Base-by-base conservation (phyloP, 2,113 vertebrate species). In the Myxocyprinus asiaticus region DNA sequence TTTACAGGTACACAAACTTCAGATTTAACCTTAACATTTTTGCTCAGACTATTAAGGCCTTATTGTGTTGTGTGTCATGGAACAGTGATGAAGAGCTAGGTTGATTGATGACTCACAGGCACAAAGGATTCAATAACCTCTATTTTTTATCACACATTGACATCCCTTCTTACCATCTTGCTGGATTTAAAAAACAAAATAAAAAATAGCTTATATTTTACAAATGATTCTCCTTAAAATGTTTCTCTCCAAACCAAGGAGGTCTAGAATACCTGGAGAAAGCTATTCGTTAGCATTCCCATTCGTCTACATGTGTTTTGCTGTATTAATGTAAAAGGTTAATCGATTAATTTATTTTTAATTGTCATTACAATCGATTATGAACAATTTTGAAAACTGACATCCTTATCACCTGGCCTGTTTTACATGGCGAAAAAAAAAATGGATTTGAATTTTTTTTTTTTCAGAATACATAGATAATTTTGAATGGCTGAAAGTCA, bases 71-170 rank as follows among this genome's bases (percentile, higher is more conserved):
- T 62, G 48, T 48, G 45, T 76, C 47, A 53, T 51, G 42, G 42
- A 47, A 59, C 64, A 68, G 56, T 7, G 76, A 67, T 15, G 33
- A 64, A 51, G 22, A 65, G 73, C 22, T 33, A 65, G 47, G 7
- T 4, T 65, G 73, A 76, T 64, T 22, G 62, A 76, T 76, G 65
- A 64, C 55, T 22, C 15, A 50, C 44, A 48, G 71, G 71, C 58
- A 74, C 56, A 74, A 12, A 74, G 56, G 17, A 62, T 74, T 74
- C 71, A 74, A 63, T 74, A 74, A 62, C 56, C 58, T 74, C 71
- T 50, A 63, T 50, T 74, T 56, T 73, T 47, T 55, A 73, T 73
- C 22, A 71, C 67, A 55, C 67, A 33, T 6, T 44, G 45, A 7
- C 55, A 45, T 72, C 71, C 58, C 71, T 48, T 62, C 58, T 42